phyloP scores from a whole-genome alignment of 2,888 invertebrate species.

The Polietes domitor region DNA sequence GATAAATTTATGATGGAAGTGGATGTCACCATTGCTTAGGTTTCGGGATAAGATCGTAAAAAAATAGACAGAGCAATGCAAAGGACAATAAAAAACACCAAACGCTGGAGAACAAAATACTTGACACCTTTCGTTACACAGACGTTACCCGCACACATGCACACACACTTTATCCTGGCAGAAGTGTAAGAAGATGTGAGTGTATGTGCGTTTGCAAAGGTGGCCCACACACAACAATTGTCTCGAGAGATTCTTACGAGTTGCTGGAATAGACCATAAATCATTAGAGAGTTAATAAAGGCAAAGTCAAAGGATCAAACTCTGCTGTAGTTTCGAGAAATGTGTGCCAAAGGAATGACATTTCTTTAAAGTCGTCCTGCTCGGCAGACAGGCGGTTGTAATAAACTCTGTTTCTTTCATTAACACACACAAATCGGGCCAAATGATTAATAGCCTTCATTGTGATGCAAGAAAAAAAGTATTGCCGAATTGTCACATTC shows the following conservation, averaged over 20 bases:
- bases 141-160: conserved; percentile 29
- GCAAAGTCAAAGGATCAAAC: conserved; percentile 63
- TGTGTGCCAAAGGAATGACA: too few species aligned
- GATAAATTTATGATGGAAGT: conserved; percentile 22
- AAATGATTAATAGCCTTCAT: background rate
- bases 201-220: too few species aligned
- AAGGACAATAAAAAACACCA: conserved; percentile 46
- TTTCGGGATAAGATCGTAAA: conserved; percentile 40
- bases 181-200: too few species aligned
- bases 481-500: too few species aligned
- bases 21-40: conserved; percentile 16
- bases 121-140: conserved; percentile 66
- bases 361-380: too few species aligned
- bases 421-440: too few species aligned
- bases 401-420: too few species aligned
- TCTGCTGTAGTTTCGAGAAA: background rate
- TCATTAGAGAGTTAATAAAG: conserved; percentile 61
- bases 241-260: conserved; percentile 42
- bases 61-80: too few species aligned
- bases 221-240: conserved; percentile 55
- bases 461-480: background rate
- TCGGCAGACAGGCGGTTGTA: too few species aligned
- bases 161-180: too few species aligned
- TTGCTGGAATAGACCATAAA: conserved; percentile 60
- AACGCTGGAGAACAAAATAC: conserved; percentile 54